Evolutionary conservation across 2,797 vertebrate genomes (phyloP), one percentile per base, ranked within the genome.

Genomic region (Tadarida brasiliensis): DNA sequence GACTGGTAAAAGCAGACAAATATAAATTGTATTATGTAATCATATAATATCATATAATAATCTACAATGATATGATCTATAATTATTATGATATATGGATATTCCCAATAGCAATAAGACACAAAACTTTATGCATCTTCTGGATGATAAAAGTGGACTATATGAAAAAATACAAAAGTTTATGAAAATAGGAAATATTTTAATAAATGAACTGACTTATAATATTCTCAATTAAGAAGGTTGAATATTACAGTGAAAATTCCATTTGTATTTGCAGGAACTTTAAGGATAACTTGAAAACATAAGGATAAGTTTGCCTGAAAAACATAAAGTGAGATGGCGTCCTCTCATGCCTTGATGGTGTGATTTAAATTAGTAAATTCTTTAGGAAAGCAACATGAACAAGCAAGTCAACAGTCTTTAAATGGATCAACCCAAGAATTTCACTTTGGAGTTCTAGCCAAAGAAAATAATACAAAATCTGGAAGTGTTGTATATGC

Each of bases 381-480:
- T 91, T 70, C 7, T 92, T 94, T 83, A 94, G n/a, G 56, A 91
- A 91, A 91, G 57, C 11, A 81, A 91, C 5, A 19, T 65, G 33
- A 85, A 57, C 85, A 78, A 80, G 47, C 20, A 77, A 91, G 49
- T 85, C 35, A 87, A 28, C 35, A 67, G 35, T 39, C 35, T 86
- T 94, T 91, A 47, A 57, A 89, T 82, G 26, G 19, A 85, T 83
- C 65, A 77, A 70, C 47, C n/a, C 54, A 85, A 24, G 90, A 96
- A 61, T 83, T 88, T 17, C 17, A 89, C 49, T 87, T 82, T 35
- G 15, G 26, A 83, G 16, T 87, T 44, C 39, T 47, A 80, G 47
- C 20, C 56, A 76, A 94, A 87, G 49, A 63, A 94, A 90, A 85
- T 49, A 65, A 92, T 59, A 83, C 35, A 90, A 95, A 96, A 87